Evolutionary conservation across 2,113 vertebrate genomes (phyloP).

Genomic region (Acrocephalus kingi): DNA sequence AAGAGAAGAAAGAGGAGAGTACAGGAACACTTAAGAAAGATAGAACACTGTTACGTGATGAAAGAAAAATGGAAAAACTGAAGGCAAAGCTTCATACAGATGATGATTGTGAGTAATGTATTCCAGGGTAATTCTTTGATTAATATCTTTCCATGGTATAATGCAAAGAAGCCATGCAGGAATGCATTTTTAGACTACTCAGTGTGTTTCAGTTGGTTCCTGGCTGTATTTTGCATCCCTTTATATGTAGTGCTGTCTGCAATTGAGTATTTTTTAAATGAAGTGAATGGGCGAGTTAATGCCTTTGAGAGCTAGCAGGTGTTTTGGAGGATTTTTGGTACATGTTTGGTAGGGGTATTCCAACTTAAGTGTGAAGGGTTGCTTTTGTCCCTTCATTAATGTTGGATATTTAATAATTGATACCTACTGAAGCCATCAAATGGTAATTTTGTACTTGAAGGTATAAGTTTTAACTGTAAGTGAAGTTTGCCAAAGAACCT

Average conservation of each 20-base stretch:
- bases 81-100: slow-evolving; percentile 99
- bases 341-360: neutral
- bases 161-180: neutral
- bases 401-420: neutral
- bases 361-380: neutral
- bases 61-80: slow-evolving; percentile 98
- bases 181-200: neutral
- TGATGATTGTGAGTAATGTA: slow-evolving; percentile 87
- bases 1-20: slow-evolving; percentile 94
- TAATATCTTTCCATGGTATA: neutral
- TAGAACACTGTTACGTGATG: slow-evolving; percentile 88
- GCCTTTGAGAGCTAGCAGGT: neutral
- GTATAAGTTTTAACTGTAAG: neutral
- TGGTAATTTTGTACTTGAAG: neutral
- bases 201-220: neutral
- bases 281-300: neutral
- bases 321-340: neutral
- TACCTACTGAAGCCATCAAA: neutral
- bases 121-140: neutral
- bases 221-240: neutral
- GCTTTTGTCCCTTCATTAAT: neutral
- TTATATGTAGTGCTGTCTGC: neutral
- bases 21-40: slow-evolving; percentile 94
- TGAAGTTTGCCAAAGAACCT: neutral
- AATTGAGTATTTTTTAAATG: neutral